Conservation (phyloP, 2,113 vertebrate species). For the Charadrius vociferus region DNA sequence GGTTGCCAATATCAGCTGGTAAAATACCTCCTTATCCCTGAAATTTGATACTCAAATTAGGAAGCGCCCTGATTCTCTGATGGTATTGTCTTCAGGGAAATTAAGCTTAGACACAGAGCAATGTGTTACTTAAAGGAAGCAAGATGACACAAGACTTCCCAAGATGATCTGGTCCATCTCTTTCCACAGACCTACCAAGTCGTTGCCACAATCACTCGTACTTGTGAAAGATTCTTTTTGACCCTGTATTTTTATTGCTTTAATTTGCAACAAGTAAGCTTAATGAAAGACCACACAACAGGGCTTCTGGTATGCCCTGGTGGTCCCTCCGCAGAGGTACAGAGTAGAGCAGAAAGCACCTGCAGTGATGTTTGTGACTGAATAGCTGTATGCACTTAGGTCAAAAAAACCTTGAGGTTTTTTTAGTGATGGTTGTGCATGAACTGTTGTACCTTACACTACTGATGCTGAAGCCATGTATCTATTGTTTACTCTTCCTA, state of each 20-base stretch:
- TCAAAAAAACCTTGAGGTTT: neutral
- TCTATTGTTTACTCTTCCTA: neutral
- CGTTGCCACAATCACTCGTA: neutral
- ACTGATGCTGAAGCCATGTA: neutral
- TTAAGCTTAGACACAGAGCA: neutral
- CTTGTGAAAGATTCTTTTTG: neutral
- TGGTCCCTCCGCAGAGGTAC: neutral
- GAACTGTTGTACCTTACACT: neutral
- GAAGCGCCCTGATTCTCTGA: neutral
- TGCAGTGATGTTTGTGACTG: neutral
- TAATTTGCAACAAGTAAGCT: neutral
- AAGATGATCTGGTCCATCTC: neutral
- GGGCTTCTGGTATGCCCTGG: neutral
- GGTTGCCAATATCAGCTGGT: neutral
- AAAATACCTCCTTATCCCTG: neutral
- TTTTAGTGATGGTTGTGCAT: neutral
- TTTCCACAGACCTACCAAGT: neutral
- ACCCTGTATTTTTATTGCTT: neutral
- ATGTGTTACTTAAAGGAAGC: neutral
- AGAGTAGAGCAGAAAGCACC: neutral
- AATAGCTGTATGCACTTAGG: fast-evolving
- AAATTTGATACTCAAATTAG: neutral
- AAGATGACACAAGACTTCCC: neutral
- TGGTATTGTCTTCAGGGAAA: neutral
- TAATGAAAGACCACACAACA: too few relatives aligned